These are phyloP conservation scores for Lophura nycthemera DNA, from an alignment of 2,113 vertebrate species.

Conservation along the genomic window DNA sequence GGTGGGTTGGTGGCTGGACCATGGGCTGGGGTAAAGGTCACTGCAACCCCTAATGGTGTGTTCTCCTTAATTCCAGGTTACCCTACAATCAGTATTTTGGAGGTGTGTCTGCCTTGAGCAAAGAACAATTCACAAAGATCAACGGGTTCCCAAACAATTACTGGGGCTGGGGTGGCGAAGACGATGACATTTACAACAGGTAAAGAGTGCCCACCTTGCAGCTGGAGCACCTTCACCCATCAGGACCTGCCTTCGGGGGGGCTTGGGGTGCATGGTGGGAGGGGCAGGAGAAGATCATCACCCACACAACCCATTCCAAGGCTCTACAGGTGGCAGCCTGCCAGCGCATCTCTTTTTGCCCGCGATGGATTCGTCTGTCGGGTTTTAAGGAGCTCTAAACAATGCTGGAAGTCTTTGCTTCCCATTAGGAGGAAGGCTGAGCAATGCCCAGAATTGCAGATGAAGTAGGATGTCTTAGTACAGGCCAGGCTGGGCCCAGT, in stretches of 20 bases:
- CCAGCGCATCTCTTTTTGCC: background rate
- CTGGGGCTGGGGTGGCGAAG: conserved; percentile 99
- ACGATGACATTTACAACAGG: conserved; percentile 98
- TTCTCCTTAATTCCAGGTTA: conserved; percentile 78
- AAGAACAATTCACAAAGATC: conserved; percentile 90
- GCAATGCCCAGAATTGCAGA: background rate
- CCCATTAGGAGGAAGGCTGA: background rate
- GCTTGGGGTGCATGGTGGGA: accelerated
- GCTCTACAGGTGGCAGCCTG: background rate
- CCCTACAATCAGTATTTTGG: conserved; percentile 96
- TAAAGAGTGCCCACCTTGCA: conserved; percentile 44
- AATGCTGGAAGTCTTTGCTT: accelerated
- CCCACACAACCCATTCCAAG: background rate
- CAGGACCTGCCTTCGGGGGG: background rate
- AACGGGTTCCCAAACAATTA: conserved; percentile 98
- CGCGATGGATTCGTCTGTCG: background rate
- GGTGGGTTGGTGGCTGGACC: background rate
- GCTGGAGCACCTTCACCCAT: background rate
- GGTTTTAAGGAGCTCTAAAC: background rate
- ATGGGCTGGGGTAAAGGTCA: background rate
- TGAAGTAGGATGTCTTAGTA: background rate
- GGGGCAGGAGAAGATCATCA: background rate
- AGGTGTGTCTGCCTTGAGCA: conserved; percentile 93
- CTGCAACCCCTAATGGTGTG: background rate
- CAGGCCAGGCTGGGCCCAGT: background rate